These are phyloP conservation scores for Calycopis cecrops DNA, from an alignment of 1,140 invertebrate species.

Conservation along the genomic window DNA sequence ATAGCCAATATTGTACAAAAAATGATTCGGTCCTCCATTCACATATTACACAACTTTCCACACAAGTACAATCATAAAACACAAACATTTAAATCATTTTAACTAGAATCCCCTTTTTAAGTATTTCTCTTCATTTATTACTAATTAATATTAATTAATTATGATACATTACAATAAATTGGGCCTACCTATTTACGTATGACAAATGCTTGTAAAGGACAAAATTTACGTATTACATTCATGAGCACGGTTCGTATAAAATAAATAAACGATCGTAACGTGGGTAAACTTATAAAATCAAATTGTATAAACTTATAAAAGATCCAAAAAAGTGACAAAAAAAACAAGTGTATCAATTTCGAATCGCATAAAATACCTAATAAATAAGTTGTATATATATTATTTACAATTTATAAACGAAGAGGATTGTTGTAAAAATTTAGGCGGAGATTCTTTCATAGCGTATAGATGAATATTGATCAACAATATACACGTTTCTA, in stretches of 20 bases:
- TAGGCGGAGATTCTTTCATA: constrained; percentile 55
- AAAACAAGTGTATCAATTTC: constrained; percentile 55
- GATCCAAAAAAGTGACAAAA: constrained; percentile 36
- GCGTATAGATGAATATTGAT: constrained; percentile 21
- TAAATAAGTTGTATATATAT: constrained; percentile 24
- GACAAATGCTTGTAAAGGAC: constrained; percentile 58
- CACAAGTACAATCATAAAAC: constrained; percentile 69
- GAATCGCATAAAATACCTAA: constrained; percentile 25
- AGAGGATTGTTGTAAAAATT: constrained; percentile 40
- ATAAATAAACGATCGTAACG: constrained; percentile 43
- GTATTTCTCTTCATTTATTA: constrained; percentile 60
- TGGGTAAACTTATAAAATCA: constrained; percentile 32
- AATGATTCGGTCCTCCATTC: constrained; percentile 62
- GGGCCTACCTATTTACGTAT: constrained; percentile 71
- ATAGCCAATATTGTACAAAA: constrained; percentile 73
- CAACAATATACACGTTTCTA: background rate
- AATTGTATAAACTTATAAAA: constrained; percentile 30
- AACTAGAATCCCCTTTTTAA: constrained; percentile 66
- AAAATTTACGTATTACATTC: constrained; percentile 64
- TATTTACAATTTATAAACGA: constrained; percentile 69
- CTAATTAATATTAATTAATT: constrained; percentile 61
- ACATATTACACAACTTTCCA: constrained; percentile 63
- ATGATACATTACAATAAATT: constrained; percentile 71
- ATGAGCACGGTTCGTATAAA: constrained; percentile 56
- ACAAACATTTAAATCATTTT: constrained; percentile 68